Evolutionary conservation across 2,113 vertebrate species (phyloP).

Genomic region (Cinclus cinclus): DNA sequence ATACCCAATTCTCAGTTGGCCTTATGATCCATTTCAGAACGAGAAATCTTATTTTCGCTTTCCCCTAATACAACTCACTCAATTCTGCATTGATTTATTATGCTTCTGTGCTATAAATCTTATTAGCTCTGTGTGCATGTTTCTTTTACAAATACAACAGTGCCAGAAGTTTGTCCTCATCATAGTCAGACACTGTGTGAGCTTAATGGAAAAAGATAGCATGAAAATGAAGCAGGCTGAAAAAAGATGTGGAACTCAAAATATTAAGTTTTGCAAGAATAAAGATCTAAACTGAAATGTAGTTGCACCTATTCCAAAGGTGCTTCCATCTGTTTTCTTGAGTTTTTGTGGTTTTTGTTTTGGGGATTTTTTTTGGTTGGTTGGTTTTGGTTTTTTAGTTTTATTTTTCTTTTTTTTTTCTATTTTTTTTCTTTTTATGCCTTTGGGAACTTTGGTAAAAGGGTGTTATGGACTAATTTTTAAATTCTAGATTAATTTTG

Average conservation of each 20-base stretch:
- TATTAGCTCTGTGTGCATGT: constrained; percentile 30
- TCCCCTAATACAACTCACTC: constrained; percentile 10
- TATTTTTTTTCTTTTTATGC: not conserved
- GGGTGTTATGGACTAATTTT: not conserved
- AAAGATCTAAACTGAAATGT: not conserved
- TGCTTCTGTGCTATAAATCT: constrained; percentile 38
- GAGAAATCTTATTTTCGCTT: constrained; percentile 48
- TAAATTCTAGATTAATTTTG: not conserved
- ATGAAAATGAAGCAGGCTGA: not conserved
- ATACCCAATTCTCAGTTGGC: not conserved
- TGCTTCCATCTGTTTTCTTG: not conserved
- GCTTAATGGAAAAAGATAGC: constrained; percentile 12
- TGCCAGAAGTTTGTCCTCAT: constrained; percentile 28
- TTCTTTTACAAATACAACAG: constrained; percentile 37
- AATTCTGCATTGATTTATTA: constrained; percentile 53
- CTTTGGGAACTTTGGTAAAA: not conserved
- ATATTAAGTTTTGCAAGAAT: not conserved
- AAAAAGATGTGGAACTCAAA: not conserved
- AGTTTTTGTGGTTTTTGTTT: no score
- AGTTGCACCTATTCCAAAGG: not conserved
- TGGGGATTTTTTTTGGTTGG: not conserved
- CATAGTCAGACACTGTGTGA: not conserved
- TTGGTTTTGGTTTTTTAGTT: no score
- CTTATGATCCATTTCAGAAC: constrained; percentile 30
- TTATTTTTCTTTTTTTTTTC: no score